A percentile compares a stretch with the other conserved stretches of the same genome.
phyloP scores from a whole-genome alignment of 2,113 vertebrate genomes.

The Coryphaenoides rupestris region DNA sequence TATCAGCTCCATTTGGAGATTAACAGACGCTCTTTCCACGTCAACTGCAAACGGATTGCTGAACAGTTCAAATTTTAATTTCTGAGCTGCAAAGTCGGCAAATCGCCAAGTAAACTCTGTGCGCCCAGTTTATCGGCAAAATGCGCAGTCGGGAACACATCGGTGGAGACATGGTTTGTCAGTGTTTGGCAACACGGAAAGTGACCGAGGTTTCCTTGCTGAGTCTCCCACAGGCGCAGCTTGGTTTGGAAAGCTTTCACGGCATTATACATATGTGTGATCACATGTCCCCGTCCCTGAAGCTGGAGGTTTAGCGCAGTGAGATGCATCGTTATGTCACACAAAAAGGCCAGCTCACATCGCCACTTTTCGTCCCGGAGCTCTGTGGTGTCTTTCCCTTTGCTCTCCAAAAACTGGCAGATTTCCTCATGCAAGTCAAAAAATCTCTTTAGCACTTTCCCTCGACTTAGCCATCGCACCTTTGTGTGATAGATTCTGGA shows the following conservation, averaged over 20 bases:
- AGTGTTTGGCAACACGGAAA: constrained; percentile 25
- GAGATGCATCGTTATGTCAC: constrained; percentile 10
- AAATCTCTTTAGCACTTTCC: constrained; percentile 16
- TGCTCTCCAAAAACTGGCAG: too few species aligned
- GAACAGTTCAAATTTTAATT: too few species aligned
- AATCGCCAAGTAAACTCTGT: too few species aligned
- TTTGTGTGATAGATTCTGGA: constrained; percentile 32
- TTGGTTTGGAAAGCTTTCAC: constrained; percentile 33
- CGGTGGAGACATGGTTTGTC: too few species aligned
- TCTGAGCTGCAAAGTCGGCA: too few species aligned
- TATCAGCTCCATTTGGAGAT: too few species aligned
- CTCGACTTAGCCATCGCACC: constrained; percentile 10
- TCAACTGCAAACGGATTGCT: too few species aligned
- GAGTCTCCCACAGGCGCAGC: constrained; percentile 17
- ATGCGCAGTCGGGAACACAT: too few species aligned
- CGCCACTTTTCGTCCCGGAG: background rate
- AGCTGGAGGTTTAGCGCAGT: constrained; percentile 21
- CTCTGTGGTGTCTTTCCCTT: background rate
- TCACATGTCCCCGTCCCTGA: too few species aligned
- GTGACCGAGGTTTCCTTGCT: constrained; percentile 17
- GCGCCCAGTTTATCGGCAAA: too few species aligned
- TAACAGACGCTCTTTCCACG: too few species aligned
- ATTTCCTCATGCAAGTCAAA: background rate
- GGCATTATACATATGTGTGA: constrained; percentile 7
- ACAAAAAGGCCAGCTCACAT: constrained; percentile 25